Base-by-base conservation (phyloP, 2,797 vertebrate species). In the Syngnathus rostellatus region DNA sequence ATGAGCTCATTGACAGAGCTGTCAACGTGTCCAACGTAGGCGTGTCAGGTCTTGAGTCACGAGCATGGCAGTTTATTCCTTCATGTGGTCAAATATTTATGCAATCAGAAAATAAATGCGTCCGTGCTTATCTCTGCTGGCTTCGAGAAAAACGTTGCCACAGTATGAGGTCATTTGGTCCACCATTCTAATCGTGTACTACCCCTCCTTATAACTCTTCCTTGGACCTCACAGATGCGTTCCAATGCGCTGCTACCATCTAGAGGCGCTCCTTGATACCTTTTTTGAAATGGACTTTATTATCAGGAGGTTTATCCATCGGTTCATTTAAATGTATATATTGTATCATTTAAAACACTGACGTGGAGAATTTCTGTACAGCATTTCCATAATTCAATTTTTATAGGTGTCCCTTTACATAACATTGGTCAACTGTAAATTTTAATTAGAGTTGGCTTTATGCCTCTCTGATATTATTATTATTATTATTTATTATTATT, bases 101-200 rank as follows among this genome's bases (percentile, higher is more conserved):
- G 2, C 6, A 23, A 16, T 63, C 16, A 25, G 8, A 63, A 31
- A 17, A 63, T 16, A 23, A 4, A 31, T n/a, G 16, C 23, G 23
- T 23, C 9, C 39, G 10, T 10, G 39, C 12, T 7, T 2, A 37
- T 37, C 12, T 58, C 31, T 58, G 9, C n/a, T 11, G 62, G 12
- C 5, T 10, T 61, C 73, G 75, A 81, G 69, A 79, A 87, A 76
- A 81, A 84, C 64, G 84, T 85, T 81, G 77, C 71, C 82, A 70
- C 51, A 68, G 64, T 63, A 87, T 88, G 87, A 88, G 83, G 82
- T 87, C 83, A 88, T 86, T 86, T 83, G 81, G 70, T 78, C 85
- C 81, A 81, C 76, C 84, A 85, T 82, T 78, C 66, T 80, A 85
- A 85, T 78, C 79, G 77, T 81, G 61, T 81, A 83, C 79, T 77